These are phyloP conservation scores for Drosophila santomea DNA, from an alignment of 1,140 invertebrate species.

Conservation along the genomic window DNA sequence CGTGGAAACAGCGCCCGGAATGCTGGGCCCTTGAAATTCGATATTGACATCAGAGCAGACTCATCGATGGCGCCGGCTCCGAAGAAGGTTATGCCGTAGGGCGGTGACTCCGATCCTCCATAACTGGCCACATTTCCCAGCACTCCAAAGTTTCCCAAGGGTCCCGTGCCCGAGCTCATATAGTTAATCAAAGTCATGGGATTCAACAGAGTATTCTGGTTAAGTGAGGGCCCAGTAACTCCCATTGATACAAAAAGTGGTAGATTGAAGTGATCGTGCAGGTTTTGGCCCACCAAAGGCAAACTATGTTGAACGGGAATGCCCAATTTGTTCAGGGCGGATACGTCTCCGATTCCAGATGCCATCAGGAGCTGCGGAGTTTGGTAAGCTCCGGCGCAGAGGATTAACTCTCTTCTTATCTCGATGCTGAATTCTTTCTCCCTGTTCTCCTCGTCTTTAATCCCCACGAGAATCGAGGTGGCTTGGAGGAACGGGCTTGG, in stretches of 20 bases:
- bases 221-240: conserved; percentile 87
- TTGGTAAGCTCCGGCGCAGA: conserved; percentile 90
- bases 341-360: conserved; percentile 88
- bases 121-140: conserved; percentile 85
- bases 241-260: conserved; percentile 89
- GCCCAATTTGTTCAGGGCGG: conserved; percentile 85
- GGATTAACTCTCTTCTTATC: conserved; percentile 88
- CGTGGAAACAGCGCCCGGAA: conserved; percentile 89
- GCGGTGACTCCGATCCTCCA: conserved; percentile 73
- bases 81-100: conserved; percentile 87
- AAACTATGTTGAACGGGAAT: conserved; percentile 86
- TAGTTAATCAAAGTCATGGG: conserved; percentile 87
- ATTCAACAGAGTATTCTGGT: conserved; percentile 86
- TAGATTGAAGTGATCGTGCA: conserved; percentile 90
- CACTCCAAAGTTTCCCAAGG: conserved; percentile 87
- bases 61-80: conserved; percentile 89
- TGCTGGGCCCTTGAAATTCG: conserved; percentile 88
- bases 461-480: conserved; percentile 59
- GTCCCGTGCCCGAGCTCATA: conserved; percentile 87
- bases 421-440: conserved; percentile 84
- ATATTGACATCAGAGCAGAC: conserved; percentile 87
- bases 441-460: conserved; percentile 70
- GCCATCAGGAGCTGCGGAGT: conserved; percentile 90
- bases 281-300: conserved; percentile 87
- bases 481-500: conserved; percentile 18